Base-by-base conservation (phyloP, 2,113 vertebrate genomes). In the Dunckerocampus dactyliophorus region DNA sequence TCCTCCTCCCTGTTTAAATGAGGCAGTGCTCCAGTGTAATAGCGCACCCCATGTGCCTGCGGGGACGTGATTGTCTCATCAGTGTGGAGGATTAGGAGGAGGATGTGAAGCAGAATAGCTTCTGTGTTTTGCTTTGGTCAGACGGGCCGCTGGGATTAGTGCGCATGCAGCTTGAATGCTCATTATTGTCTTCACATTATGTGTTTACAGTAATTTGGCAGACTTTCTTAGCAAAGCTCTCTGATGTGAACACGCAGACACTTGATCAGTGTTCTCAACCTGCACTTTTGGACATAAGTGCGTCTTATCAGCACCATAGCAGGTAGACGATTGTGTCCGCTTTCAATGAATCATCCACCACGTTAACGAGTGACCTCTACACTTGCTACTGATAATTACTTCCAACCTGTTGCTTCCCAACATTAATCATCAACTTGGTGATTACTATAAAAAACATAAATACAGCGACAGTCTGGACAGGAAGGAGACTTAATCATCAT, bases 51-150 rank as follows among this genome's bases (percentile, higher is more conserved):
- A 6, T 47, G 66, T 47, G 75, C 60, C 79, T 54, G 77, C 62
- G 68, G 77, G 83, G 77, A 74, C 81, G 50, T 84, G 81, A 85
- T 87, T 85, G 79, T 69, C 77, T 87, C 76, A 79, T 87, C 82
- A 76, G 46, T 63, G 78, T 1, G 1, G 71, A 49, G 79, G 85
- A 79, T 77, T 80, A 75, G 60, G 76, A 1, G 0, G 69, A 49
- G 79, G 85, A 79, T 79, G 77, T 74, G 60, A 75, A 71, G 63
- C 50, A 61, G 69, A 71, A 78, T 60, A 48, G 64, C 59, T 63
- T 63, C 65, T 79, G 31, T 58, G 69, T 63, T 69, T 0, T 21
- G 55, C 69, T 77, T 51, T 60, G 59, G 49, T 47, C 59, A 62
- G 50, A 61, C 63, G 62, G n/a, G 52, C 67, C 6, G 49, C 1